Evolutionary conservation across 2,888 invertebrate species (phyloP).

Genomic region (Strigamia transsilvanica): DNA sequence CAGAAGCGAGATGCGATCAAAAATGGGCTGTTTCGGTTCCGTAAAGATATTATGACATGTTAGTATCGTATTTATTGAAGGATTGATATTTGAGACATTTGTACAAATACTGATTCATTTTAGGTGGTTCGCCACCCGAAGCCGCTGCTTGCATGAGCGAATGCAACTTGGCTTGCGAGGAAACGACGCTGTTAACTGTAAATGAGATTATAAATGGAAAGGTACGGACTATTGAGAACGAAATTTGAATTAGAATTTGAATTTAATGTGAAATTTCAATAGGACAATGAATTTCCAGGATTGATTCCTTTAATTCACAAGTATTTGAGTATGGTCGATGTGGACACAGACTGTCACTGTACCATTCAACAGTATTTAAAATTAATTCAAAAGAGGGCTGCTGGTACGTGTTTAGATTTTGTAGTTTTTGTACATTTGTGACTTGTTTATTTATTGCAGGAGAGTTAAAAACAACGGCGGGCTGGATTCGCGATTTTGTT

Average conservation of each 20-base stretch:
- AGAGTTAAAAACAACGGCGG: conserved; percentile 89
- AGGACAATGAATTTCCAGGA: conserved; percentile 92
- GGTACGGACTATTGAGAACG: conserved; percentile 59
- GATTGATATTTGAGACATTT: not conserved
- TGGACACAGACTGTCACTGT: conserved; percentile 97
- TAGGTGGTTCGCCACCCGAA: conserved; percentile 64
- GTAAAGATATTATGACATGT: conserved; percentile 75
- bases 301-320: conserved; percentile 92
- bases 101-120: not conserved
- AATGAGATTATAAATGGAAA: conserved; percentile 98
- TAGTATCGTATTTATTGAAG: conserved; percentile 22
- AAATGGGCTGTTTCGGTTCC: conserved; percentile 91
- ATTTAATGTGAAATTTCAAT: conserved; percentile 38
- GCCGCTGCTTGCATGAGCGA: conserved; percentile 62
- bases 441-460: conserved; percentile 69
- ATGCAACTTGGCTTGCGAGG: conserved; percentile 63
- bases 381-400: conserved; percentile 75
- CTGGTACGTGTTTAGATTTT: conserved; percentile 60
- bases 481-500: conserved; percentile 93
- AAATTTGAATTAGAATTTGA: not conserved
- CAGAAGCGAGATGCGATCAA: conserved; percentile 89
- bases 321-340: conserved; percentile 93
- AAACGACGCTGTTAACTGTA: conserved; percentile 84
- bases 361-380: conserved; percentile 95
- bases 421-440: not conserved